These are phyloP conservation scores for Ellobius talpinus DNA, from an alignment of 2,113 vertebrate genomes.

Conservation along the genomic window DNA sequence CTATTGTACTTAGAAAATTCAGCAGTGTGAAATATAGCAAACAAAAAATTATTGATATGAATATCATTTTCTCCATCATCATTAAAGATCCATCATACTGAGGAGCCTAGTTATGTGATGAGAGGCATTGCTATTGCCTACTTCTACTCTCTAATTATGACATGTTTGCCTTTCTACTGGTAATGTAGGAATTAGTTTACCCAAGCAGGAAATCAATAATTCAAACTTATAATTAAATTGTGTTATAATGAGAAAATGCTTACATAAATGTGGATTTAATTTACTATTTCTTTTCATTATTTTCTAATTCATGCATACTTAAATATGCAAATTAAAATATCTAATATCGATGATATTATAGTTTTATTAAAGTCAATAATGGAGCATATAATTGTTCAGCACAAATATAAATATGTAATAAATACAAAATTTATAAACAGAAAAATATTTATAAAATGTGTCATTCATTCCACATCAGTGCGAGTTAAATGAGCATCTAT, in stretches of 20 bases:
- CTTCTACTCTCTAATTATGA: conserved; percentile 81
- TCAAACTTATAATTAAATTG: conserved; percentile 83
- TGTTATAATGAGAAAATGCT: conserved; percentile 72
- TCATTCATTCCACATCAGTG: conserved; percentile 33
- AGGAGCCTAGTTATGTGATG: conserved; percentile 84
- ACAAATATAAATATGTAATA: neutral
- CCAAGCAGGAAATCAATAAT: conserved; percentile 85
- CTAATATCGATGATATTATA: conserved; percentile 53
- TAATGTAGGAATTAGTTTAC: conserved; percentile 82
- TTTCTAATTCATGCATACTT: conserved; percentile 70
- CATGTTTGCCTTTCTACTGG: conserved; percentile 80
- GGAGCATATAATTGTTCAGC: neutral
- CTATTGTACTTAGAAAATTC: conserved; percentile 58
- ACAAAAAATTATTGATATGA: conserved; percentile 79
- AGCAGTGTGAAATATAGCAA: conserved; percentile 70
- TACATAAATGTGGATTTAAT: conserved; percentile 46
- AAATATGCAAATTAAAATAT: conserved; percentile 75
- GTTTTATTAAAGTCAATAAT: conserved; percentile 57
- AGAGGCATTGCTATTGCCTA: conserved; percentile 77
- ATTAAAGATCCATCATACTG: conserved; percentile 80
- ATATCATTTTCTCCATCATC: conserved; percentile 73
- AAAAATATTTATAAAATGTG: neutral
- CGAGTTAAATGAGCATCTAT: neutral
- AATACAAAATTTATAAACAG: conserved; percentile 4
- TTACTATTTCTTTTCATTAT: conserved; percentile 59